Evolutionary conservation across 2,113 vertebrate genomes (phyloP).

Genomic region (Motacilla tschutschensis): DNA sequence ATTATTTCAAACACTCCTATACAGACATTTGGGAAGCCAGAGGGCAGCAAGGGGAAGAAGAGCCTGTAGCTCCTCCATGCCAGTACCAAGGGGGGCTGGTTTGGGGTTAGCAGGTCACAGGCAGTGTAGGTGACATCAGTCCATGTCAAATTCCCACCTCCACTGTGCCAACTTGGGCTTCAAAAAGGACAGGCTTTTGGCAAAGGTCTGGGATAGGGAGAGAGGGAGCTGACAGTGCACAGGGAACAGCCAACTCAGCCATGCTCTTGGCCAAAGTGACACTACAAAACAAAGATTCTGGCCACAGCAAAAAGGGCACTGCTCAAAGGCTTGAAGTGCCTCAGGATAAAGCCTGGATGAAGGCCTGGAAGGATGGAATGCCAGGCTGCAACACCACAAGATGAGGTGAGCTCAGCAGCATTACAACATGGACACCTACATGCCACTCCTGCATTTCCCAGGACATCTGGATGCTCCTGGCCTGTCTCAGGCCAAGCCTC

Average conservation of each 20-base stretch:
- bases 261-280: neutral
- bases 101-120: neutral
- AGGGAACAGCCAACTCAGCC: neutral
- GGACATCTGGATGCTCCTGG: neutral
- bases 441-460: neutral
- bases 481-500: neutral
- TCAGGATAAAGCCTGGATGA: neutral
- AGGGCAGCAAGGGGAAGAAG: neutral
- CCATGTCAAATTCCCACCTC: neutral
- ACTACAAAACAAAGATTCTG: neutral
- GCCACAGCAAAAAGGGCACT: neutral
- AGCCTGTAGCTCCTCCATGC: neutral
- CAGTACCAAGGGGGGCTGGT: neutral
- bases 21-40: neutral
- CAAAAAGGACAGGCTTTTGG: neutral
- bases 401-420: neutral
- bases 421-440: neutral
- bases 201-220: neutral
- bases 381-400: neutral
- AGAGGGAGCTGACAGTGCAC: neutral
- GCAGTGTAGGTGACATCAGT: neutral
- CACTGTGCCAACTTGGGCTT: neutral
- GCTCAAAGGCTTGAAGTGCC: neutral
- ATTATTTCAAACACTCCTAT: neutral
- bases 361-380: neutral